Evolutionary conservation across 2,797 vertebrate genomes (phyloP), one percentile per base, ranked within the genome.

Genomic region (Trachurus trachurus): DNA sequence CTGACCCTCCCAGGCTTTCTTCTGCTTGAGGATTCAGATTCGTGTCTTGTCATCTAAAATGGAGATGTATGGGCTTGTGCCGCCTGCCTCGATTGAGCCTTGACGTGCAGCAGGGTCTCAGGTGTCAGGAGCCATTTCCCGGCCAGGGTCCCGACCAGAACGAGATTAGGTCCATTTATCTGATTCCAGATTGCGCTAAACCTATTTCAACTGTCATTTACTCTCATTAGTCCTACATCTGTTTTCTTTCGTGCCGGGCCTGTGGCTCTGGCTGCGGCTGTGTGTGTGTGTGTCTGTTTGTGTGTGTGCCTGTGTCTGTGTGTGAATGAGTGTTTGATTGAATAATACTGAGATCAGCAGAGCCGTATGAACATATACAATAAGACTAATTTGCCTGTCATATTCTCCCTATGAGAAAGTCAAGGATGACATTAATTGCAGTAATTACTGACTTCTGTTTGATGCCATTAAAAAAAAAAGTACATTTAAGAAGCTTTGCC

Each of bases 121-220:
- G 95, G 95, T 95, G 95, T 95, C 92, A 91, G 90, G 70, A 87
- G 87, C 89, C 92, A 90, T 95, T 94, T 95, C 92, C 92, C 76
- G 60, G 89, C 83, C 90, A 92, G 94, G 91, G 90, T 91, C 93
- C 90, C 68, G 22, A 87, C 83, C 89, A 87, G 89, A 93, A 94
- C 86, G 34, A 95, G 94, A 95, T 96, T 96, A 96, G 94, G 91
- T 89, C 91, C 93, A 94, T 95, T 95, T 94, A 95, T 95, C 94
- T 94, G 93, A 89, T 94, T 93, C 91, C 89, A 90, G 89, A 94
- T 93, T 93, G 93, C 84, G 74, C 89, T 91, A 93, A 94, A 92
- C 92, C 94, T 85, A 93, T 94, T 95, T 94, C 88, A 89, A 80
- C 91, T 93, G 91, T 93, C 92, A 91, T 95, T 95, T 94, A 93